Evolutionary conservation across 2,888 invertebrate genomes (phyloP).

Genomic region (Drosophila paucipuncta): DNA sequence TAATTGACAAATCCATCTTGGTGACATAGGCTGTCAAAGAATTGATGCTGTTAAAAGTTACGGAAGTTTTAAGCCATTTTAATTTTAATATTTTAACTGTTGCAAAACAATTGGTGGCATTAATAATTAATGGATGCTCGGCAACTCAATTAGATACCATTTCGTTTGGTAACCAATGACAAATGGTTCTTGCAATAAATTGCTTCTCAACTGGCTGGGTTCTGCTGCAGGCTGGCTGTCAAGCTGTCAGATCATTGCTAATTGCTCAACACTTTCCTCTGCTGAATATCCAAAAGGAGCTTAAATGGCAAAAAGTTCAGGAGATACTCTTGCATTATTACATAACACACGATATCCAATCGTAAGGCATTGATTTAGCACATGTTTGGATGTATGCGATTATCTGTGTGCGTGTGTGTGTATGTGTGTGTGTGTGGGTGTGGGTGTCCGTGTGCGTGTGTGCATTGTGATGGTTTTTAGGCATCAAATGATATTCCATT

Average conservation of each 20-base stretch:
- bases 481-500: slow-evolving; percentile 79
- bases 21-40: not conserved
- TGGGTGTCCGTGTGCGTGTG: slow-evolving; percentile 9
- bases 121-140: slow-evolving; percentile 9
- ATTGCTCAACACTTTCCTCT: slow-evolving; percentile 67
- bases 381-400: slow-evolving; percentile 7
- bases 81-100: not conserved
- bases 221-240: slow-evolving; percentile 15
- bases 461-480: slow-evolving; percentile 56
- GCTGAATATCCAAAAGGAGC: slow-evolving; percentile 37
- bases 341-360: slow-evolving; percentile 31
- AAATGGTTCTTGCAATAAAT: slow-evolving; percentile 26
- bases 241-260: slow-evolving; percentile 56
- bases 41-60: not conserved
- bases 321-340: slow-evolving; percentile 13
- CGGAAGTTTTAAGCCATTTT: not conserved
- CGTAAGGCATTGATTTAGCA: slow-evolving; percentile 61
- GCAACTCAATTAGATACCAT: slow-evolving; percentile 60
- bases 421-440: slow-evolving; percentile 20
- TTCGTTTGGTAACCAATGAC: slow-evolving; percentile 20
- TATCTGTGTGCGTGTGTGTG: not conserved
- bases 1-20: not conserved
- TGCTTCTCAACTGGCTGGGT: not conserved
- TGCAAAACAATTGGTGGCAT: slow-evolving; percentile 17
- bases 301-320: slow-evolving; percentile 16